Base-by-base conservation (phyloP, 2,797 vertebrate species). In the Diceros bicornis region DNA sequence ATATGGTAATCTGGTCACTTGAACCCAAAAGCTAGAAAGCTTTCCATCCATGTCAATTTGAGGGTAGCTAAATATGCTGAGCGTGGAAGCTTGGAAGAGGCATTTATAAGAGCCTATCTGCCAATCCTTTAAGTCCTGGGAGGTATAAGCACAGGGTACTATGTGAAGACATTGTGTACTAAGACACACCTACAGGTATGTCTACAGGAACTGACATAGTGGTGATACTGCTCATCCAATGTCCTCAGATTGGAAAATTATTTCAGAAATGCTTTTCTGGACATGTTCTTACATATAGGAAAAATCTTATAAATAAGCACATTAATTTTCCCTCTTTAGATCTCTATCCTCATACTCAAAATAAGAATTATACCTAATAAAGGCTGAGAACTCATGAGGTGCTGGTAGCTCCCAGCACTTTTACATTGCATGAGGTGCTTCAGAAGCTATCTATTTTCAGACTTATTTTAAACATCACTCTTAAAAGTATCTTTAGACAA, bases 1-100 rank as follows among this genome's bases (percentile, higher is more conserved):
- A 59, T 71, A 86, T 96, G 71, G 82, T 92, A 96, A 89, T 84
- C 59, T 98, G 77, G n/a, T 90, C 57, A 96, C 34, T 95, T 66
- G 72, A 90, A 27, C 44, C 29, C 75, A 88, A 71, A 97, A 94
- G 75, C 44, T 57, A 95, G 37, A 96, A 93, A 41, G 52, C 14
- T 13, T 64, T 89, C 13, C 13, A 44, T 69, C 18, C 71, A 62
- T 89, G 41, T 95, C 66, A 84, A 20, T 91, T 98, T 85, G 29
- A 96, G 96, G 68, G 84, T 95, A 92, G 17, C 47, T 88, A 50
- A 97, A 91, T 84, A 37, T 95, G 52, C n/a, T 75, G 41, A 97
- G 47, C n/a, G 18, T 27, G 23, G 29, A n/a, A 83, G 27, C 0
- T 69, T 74, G 29, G 20, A 97, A 41, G 21, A 20, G 23, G 21